Base-by-base conservation (phyloP, 2,888 invertebrate genomes). In the Cheilosia variabilis region DNA sequence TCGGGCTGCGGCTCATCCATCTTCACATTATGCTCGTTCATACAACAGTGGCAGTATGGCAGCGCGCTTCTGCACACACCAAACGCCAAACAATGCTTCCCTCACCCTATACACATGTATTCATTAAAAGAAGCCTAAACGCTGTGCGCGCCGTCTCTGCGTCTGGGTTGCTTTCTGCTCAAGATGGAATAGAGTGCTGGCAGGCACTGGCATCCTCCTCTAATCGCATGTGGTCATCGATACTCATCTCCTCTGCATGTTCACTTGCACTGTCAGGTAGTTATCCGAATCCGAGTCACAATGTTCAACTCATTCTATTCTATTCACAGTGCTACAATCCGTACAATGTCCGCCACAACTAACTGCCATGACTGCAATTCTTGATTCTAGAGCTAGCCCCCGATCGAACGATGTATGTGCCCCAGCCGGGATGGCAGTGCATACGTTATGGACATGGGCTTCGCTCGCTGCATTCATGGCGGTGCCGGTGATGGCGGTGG, bases 181-280 rank as follows among this genome's bases (percentile, higher is more conserved):
- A 63, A 43, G 10, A 52, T 58, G 66, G 68, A 62, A 73, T 57
- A 79, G 43, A 65, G 55, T 45, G 53, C 63, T 57, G 69, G 58
- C 50, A 69, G 71, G 72, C 68, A 73, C 60, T 78, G 84, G 86
- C 86, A 86, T 86, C 86, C 86, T 86, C 76, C 57, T 79, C 81
- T 86, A 86, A 86, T 86, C 86, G 81, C 81, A 86, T 86, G 86
- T 76, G 86, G 86, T 86, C 86, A 86, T 86, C 86, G 86, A 86
- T 86, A 86, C 86, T 77, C 81, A 81, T 86, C 86, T 86, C 75
- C 75, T 84, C 68, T 80, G 83, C 65, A 80, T 80, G 80, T 84
- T 80, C 84, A 81, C 84, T 86, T 86, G 81, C 86, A 86, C 81
- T 86, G 77, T 77, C 78, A 75, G 79, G 84, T 86, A 86, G 86